Evolutionary conservation across 2,888 invertebrate species (phyloP).

Genomic region (Hydroisotoma schaefferi): DNA sequence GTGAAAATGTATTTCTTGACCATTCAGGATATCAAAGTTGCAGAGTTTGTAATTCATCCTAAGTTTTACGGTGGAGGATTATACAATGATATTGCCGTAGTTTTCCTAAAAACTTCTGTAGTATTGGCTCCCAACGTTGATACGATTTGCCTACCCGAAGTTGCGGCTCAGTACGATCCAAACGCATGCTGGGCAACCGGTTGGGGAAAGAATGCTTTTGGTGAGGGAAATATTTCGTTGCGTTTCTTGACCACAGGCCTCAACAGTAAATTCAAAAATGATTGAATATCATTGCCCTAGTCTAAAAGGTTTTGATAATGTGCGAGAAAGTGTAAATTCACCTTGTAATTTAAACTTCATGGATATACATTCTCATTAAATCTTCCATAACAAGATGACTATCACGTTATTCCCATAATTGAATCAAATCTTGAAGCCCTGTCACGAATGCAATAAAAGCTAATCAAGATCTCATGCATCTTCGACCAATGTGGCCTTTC

Average conservation of each 20-base stretch:
- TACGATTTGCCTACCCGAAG: slow-evolving; percentile 63
- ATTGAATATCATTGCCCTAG: no score
- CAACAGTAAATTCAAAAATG: no score
- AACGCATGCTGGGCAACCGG: slow-evolving; percentile 67
- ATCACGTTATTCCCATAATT: slow-evolving; percentile 13
- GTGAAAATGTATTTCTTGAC: slow-evolving; percentile 5
- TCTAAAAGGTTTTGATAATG: background rate
- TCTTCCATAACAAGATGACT: slow-evolving; percentile 3
- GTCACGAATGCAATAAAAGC: slow-evolving; percentile 11
- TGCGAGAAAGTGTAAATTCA: background rate
- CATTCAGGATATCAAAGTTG: slow-evolving; percentile 38
- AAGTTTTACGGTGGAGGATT: slow-evolving; percentile 65
- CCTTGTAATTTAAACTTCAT: background rate
- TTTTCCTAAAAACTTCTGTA: slow-evolving; percentile 63
- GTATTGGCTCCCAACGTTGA: slow-evolving; percentile 66
- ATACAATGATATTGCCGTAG: slow-evolving; percentile 69
- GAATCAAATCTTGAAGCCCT: slow-evolving; percentile 9
- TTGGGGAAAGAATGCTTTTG: slow-evolving; percentile 72
- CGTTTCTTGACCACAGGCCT: background rate
- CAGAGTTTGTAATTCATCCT: slow-evolving; percentile 57
- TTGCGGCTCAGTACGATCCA: slow-evolving; percentile 54
- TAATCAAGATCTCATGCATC: slow-evolving; percentile 11
- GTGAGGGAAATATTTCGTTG: slow-evolving; percentile 53
- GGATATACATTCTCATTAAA: background rate
- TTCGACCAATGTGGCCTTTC: background rate